Percentiles rank a stretch among this genome's conserved stretches.
Evolutionary conservation across 2,888 invertebrate species (phyloP).

Genomic region (Eurytoma adleriae): DNA sequence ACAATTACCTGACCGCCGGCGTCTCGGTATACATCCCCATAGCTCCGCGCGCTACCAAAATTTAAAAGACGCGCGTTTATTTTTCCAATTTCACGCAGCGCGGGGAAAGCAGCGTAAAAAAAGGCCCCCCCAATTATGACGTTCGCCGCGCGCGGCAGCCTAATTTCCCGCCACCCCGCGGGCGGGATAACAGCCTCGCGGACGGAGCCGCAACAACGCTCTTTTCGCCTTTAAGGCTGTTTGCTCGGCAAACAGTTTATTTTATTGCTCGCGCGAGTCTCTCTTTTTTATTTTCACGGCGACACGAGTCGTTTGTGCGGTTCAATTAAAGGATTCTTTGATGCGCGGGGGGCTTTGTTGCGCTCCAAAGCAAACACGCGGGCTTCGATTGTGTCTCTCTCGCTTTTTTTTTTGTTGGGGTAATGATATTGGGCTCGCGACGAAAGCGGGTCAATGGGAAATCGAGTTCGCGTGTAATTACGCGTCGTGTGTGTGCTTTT

Average conservation of each 20-base stretch:
- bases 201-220: slow-evolving; percentile 27
- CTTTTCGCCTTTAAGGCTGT: slow-evolving; percentile 30
- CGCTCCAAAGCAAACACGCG: slow-evolving; percentile 15
- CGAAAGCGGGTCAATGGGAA: slow-evolving; percentile 11
- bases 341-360: slow-evolving; percentile 5
- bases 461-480: not conserved
- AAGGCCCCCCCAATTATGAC: slow-evolving; percentile 36
- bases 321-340: slow-evolving; percentile 44
- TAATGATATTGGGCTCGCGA: slow-evolving; percentile 19
- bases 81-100: slow-evolving; percentile 54
- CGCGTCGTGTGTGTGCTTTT: not conserved
- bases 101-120: not conserved
- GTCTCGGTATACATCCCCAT: not conserved
- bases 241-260: slow-evolving; percentile 50
- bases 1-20: slow-evolving; percentile 57
- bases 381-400: not conserved
- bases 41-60: not conserved
- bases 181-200: not conserved
- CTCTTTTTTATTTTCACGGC: not conserved
- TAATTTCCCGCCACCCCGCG: not conserved
- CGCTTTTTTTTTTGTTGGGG: not conserved
- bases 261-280: slow-evolving; percentile 38
- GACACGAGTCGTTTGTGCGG: slow-evolving; percentile 22
- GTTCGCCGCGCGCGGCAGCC: not conserved
- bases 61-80: slow-evolving; percentile 44